Base-by-base conservation (phyloP, 2,113 vertebrate genomes). In the Platysternon megacephalum region DNA sequence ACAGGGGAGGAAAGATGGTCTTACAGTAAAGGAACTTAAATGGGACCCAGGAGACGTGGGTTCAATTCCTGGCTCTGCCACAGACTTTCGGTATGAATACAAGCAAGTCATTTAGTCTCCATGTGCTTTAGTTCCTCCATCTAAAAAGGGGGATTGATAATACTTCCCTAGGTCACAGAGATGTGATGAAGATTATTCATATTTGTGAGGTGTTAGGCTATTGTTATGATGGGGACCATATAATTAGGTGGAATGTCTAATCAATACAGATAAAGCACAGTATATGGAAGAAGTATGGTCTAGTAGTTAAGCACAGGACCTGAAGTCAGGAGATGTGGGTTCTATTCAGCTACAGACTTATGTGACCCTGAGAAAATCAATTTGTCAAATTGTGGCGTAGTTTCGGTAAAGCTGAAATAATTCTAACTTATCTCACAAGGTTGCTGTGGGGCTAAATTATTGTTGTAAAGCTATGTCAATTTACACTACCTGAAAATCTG, bases 231-330 rank as follows among this genome's bases (percentile, higher is more conserved):
- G 11, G 26, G 26, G 10, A 44, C 42, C 87, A 78, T 46, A 52
- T 22, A 85, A 81, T 39, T 1, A 32, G 22, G 49, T 53, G 9
- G 13, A 9, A 0, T 3, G 22, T 65, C 39, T 56, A 72, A 61
- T 26, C 24, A 46, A 44, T 46, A 5, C 2, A 35, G 85, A 12
- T 87, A 46, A 55, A 52, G 76, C 21, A 44, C 3, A 0, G 35
- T 14, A 32, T 35, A 85, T 65, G 65, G n/a, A 74, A 32, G 5
- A 5, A 82, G 76, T 51, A 26, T 5, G 1, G 21, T 42, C 61
- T 52, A 13, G 13, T 19, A 55, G 1, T 44, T 21, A 51, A 44
- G 14, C 46, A 3, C 8, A 0, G 32, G 3, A 1, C 1, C 0
- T 28, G 48, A 24, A 72, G 10, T 19, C 68, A 74, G 32, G 42